phyloP scores from a whole-genome alignment of 2,113 vertebrate genomes.

The Ptilorrhoa leucosticta region DNA sequence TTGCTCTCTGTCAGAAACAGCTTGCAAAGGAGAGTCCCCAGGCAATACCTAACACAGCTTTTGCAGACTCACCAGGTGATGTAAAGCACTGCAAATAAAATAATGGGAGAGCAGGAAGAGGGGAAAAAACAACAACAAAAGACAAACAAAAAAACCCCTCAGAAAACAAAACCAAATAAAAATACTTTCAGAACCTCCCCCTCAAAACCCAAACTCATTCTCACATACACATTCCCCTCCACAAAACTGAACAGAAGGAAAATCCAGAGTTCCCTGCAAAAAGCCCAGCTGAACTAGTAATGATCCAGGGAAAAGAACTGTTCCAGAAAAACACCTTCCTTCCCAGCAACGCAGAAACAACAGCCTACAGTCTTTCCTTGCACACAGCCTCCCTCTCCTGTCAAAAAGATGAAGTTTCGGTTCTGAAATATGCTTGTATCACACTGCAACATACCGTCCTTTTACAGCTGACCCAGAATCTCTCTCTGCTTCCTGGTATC shows the following conservation, averaged over 20 bases:
- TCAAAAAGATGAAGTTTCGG: neutral
- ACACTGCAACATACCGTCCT: neutral
- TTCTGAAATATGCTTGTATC: neutral
- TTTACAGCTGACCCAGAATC: neutral
- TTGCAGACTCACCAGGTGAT: neutral
- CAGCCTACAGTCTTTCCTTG: neutral
- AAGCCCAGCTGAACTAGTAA: neutral
- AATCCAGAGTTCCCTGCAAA: neutral
- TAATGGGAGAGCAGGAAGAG: neutral
- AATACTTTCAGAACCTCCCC: neutral
- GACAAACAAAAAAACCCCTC: neutral
- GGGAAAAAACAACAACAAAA: accelerated
- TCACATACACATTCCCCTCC: too few relatives aligned
- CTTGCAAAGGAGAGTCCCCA: neutral
- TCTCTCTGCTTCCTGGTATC: neutral
- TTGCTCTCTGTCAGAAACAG: neutral
- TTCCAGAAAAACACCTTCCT: neutral
- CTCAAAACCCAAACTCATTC: neutral
- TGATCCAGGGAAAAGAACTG: neutral
- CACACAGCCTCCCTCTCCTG: constrained; percentile 19
- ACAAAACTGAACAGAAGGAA: neutral
- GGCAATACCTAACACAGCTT: neutral
- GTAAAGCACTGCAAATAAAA: neutral
- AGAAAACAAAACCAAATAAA: neutral
- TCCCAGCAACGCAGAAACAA: neutral